Percentiles rank a stretch among this genome's conserved stretches.
Conservation (phyloP, 2,888 invertebrate species). For the Eumacrocentrus americanus region DNA sequence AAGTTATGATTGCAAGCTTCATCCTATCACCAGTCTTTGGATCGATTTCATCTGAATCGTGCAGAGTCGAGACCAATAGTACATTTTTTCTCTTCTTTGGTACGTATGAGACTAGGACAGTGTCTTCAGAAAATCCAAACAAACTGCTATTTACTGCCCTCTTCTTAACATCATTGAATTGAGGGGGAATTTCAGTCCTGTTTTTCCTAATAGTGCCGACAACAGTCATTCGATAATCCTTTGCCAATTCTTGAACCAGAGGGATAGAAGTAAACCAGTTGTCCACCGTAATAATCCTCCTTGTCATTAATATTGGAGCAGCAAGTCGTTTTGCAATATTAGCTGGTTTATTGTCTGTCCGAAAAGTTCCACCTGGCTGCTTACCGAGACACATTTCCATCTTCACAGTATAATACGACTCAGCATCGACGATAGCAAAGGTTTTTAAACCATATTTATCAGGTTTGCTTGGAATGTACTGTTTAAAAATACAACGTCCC, state of each 20-base stretch:
- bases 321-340: constrained; percentile 41
- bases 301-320: constrained; percentile 39
- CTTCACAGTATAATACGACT: constrained; percentile 36
- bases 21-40: constrained; percentile 12
- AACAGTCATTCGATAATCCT: constrained; percentile 32
- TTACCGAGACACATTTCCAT: constrained; percentile 46
- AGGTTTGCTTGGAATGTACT: constrained; percentile 29
- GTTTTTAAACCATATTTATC: constrained; percentile 30
- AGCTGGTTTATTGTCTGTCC: constrained; percentile 41
- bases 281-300: constrained; percentile 44
- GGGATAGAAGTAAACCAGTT: constrained; percentile 47
- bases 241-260: constrained; percentile 38
- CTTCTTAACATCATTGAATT: constrained; percentile 25
- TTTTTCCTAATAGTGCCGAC: constrained; percentile 38
- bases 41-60: constrained; percentile 32
- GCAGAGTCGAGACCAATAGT: constrained; percentile 36
- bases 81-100: constrained; percentile 44
- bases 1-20: constrained; percentile 26
- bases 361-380: constrained; percentile 44
- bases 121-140: constrained; percentile 18
- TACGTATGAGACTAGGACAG: constrained; percentile 42
- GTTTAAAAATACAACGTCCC: constrained; percentile 29
- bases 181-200: constrained; percentile 34
- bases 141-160: constrained; percentile 19
- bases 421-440: constrained; percentile 29